Evolutionary conservation across 1,140 invertebrate genomes (phyloP).

Genomic region (Drosophila kurseongensis): DNA sequence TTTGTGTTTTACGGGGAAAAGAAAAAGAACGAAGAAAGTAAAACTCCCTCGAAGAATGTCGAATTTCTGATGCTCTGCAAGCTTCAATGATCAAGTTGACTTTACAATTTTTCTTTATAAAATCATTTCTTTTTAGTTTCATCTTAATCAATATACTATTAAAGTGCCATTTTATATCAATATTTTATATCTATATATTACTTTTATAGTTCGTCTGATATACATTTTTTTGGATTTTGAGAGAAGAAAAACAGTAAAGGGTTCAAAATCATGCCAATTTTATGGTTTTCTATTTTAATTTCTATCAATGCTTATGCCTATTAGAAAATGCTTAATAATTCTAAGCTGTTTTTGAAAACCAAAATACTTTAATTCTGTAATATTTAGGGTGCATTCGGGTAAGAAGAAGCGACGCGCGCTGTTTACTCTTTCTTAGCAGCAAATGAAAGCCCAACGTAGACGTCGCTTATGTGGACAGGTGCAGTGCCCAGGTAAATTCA

Average conservation of each 20-base stretch:
- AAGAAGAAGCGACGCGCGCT: slow-evolving; percentile 46
- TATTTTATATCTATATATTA: too few species aligned
- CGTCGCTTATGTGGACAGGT: slow-evolving; percentile 73
- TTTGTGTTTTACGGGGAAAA: slow-evolving; percentile 65
- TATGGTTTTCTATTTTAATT: background rate
- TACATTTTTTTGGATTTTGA: too few species aligned
- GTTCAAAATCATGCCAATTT: too few species aligned
- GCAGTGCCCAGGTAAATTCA: slow-evolving; percentile 52
- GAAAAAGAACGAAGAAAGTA: slow-evolving; percentile 54
- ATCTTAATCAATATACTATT: too few species aligned
- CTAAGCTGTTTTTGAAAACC: background rate
- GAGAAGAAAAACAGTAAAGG: too few species aligned
- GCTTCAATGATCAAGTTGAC: too few species aligned
- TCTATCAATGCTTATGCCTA: too few species aligned
- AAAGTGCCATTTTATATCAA: too few species aligned
- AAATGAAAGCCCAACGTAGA: slow-evolving; percentile 68
- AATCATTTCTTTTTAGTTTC: too few species aligned
- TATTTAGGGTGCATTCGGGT: slow-evolving; percentile 1
- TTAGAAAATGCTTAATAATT: rapidly evolving
- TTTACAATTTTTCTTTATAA: too few species aligned
- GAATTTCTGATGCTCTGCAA: slow-evolving; percentile 34
- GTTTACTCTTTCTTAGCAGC: slow-evolving; percentile 69
- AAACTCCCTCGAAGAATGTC: background rate
- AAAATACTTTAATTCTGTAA: background rate
- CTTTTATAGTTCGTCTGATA: too few species aligned